Base-by-base conservation (phyloP, 1,140 invertebrate species). In the Globodera ellingtonae region DNA sequence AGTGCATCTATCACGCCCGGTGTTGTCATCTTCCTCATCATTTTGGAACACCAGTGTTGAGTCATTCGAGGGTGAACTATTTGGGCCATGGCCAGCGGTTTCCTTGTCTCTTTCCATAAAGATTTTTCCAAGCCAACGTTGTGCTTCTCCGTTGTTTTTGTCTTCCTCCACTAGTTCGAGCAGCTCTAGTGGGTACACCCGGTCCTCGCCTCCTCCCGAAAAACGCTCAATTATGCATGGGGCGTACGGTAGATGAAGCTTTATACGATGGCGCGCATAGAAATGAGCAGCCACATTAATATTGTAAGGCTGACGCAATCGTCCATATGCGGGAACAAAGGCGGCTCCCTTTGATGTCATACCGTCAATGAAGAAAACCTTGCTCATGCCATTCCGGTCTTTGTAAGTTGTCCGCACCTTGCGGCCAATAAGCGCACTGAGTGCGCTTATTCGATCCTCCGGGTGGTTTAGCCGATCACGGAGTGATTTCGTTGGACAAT, bases 381-480 rank as follows among this genome's bases (percentile, higher is more conserved):
- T 74, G 47, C 13, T 13, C 5, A 52, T 9, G 10, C 72, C 72
- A 15, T 74, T 74, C 6, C 44, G 44, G 62, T 74, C 47, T 0
- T 59, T 10, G 44, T 74, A 74, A 0, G 72, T 74, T 13, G 72
- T 74, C 4, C 44, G 24, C 4, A 74, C 52, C 18, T 50, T 74
- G 10, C 44, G 21, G 4, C 72, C 72, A 10, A 59, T 74, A 4
- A 74, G 47, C 2, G 4, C 1, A 15, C 18, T 74, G 15, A 74
- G 35, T 13, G 44, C 44, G 4, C n/a, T 50, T 4, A 13, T 47
- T n/a, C 72, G 24, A 18, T 52, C 62, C 6, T 52, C 52, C 35
- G 72, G 72, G 15, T 74, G 72, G 44, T 74, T 74, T 2, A 74
- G 48, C 5, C 44, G 47, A 6, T 74, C 10, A 10, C 72, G 72